Evolutionary conservation across 1,140 invertebrate genomes (phyloP), one percentile per base, ranked within the genome.

Genomic region (Drosophila pectinifera): DNA sequence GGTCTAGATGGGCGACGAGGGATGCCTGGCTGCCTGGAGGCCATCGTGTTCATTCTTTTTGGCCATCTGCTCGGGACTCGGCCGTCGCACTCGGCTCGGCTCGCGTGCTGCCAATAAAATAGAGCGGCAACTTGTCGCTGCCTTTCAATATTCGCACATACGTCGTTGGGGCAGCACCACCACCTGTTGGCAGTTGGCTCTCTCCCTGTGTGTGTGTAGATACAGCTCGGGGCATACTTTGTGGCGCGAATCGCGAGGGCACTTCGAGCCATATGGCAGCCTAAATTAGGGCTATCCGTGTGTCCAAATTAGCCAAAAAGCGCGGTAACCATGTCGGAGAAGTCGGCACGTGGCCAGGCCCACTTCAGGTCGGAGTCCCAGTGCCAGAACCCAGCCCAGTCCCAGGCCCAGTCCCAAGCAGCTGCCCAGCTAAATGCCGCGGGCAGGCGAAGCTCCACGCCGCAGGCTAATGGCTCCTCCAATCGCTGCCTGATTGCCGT

Each of bases 401-500:
- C 11, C 11, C 57, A 39, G 45, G 63, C 83, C 22, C 36, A 68
- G 11, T 5, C 42, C 4, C 42, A 51, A 34, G 84, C 80, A 26
- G 80, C 76, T 49, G 80, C 57, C 39, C 63, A 86, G 39, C 73
- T 89, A 1, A 88, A 90, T 49, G 45, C 56, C n/a, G 18, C 80
- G n/a, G 61, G 38, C 56, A 75, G 78, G 31, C 82, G 77, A 26
- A 84, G 73, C 46, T 78, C 80, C 11, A 67, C 72, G 2, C 70
- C 74, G 24, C 73, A 59, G n/a, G 43, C 62, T 6, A 64, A 73
- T 63, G 63, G 70, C 48, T 61, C 61, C 34, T 80, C 73, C 57
- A 92, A 80, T 63, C 85, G 91, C 26, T 80, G 75, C 43, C 62
- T 88, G 14, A 89, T 94, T 28, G 94, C 95, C 38, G 74, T 92